Base-by-base conservation (phyloP, 1,140 invertebrate genomes). In the Drosophila lacteicornis region DNA sequence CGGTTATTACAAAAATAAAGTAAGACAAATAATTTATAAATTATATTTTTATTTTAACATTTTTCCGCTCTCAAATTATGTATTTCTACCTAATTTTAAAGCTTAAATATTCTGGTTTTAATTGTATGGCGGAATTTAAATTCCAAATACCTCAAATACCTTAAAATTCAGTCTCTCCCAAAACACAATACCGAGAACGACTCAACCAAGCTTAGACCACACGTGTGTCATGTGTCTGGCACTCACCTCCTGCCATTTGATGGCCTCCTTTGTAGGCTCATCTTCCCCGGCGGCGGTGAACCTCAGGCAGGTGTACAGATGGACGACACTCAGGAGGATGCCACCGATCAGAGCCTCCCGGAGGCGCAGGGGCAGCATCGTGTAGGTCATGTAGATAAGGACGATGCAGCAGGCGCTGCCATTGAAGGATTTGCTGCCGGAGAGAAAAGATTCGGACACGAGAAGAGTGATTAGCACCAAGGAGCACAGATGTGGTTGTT, bases 301-400 rank as follows among this genome's bases (percentile, higher is more conserved):
- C 49, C 79, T 71, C 33, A 92, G 74, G 63, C 75, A 93, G 59
- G 92, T 93, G 77, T 94, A 92, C 42, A 97, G 93, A 92, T 98
- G 96, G 66, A 96, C 94, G 25, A 94, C 88, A 17, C 95, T 95
- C 67, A 96, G 94, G 5, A 95, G 88, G 3, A 96, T 84, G 19
- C 97, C 97, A 27, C 95, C 95, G 36, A 96, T 92, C 30, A 96
- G 94, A 22, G 97, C 96, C 90, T 98, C 95, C 75, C 96, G 95
- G 75, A 98, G 94, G 55, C 96, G 94, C 43, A 98, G 95, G 2
- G 97, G 97, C 62, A 99, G 94, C 75, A 98, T 94, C 1, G 97
- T 96, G 90, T 98, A 98, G 30, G 96, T 96, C 93, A 98, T 94
- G 93, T 98, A 99, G 49, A 97, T 96, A 93, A 97, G 97, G 62